A percentile compares a stretch with the other conserved stretches of the same genome.
Evolutionary conservation across 2,113 vertebrate genomes (phyloP).

Genomic region (Corydoras maculifer): DNA sequence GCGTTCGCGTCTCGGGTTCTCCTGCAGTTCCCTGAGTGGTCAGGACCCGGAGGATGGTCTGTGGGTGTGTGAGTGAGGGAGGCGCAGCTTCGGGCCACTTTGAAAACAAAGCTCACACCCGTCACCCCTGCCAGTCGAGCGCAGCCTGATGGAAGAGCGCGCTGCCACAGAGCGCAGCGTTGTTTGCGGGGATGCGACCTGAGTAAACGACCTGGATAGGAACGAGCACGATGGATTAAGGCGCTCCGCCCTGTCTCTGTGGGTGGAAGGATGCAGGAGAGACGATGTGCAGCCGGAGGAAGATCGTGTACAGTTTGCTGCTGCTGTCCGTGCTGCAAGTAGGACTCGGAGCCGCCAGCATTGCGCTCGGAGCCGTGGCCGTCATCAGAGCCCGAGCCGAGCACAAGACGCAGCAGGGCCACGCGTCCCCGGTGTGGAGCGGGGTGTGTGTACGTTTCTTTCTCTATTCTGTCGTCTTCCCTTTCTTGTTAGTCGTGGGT

Average conservation of each 20-base stretch:
- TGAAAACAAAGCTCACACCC: too few species aligned
- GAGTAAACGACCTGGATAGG: too few species aligned
- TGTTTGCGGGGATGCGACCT: too few species aligned
- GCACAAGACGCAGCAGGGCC: conserved; percentile 86
- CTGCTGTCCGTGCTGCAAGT: conserved; percentile 95
- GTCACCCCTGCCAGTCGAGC: too few species aligned
- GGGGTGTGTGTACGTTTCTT: conserved; percentile 95
- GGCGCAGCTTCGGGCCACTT: too few species aligned
- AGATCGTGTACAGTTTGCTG: conserved; percentile 96
- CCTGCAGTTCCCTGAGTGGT: too few species aligned
- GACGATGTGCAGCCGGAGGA: conserved; percentile 95
- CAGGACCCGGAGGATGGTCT: too few species aligned
- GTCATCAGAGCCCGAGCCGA: conserved; percentile 79
- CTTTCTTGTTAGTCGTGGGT: neutral
- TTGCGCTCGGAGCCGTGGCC: conserved; percentile 91
- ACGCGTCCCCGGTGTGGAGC: conserved; percentile 99
- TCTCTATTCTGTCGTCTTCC: conserved; percentile 69
- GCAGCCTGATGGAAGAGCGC: too few species aligned
- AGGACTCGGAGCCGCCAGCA: conserved; percentile 95
- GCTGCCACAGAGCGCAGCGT: too few species aligned
- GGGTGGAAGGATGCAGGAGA: conserved; percentile 82
- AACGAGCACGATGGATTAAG: conserved; percentile 11
- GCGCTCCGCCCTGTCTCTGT: conserved; percentile 34
- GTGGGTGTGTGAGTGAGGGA: too few species aligned
- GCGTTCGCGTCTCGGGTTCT: too few species aligned